Evolutionary conservation across 2,888 invertebrate species (phyloP).

Genomic region (Epinotia nisella): DNA sequence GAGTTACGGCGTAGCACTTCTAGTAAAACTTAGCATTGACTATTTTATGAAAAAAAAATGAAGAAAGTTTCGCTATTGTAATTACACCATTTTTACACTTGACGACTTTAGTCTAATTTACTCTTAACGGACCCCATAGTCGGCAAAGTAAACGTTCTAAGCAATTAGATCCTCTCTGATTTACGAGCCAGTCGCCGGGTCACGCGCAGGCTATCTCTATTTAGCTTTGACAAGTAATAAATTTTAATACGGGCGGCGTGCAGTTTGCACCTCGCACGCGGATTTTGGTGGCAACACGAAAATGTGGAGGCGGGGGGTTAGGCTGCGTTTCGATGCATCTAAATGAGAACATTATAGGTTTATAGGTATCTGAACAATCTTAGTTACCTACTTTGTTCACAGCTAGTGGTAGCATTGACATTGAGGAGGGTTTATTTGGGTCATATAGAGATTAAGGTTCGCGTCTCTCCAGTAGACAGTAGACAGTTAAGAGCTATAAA

Average conservation of each 20-base stretch:
- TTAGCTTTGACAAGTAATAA: slow-evolving; percentile 72
- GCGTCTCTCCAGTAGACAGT: no score
- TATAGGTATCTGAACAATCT: no score
- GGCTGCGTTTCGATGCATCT: not conserved
- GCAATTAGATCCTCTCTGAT: slow-evolving; percentile 82
- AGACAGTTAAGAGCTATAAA: no score
- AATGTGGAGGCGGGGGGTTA: not conserved
- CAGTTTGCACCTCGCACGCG: slow-evolving; percentile 59
- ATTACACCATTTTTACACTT: not conserved
- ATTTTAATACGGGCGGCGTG: slow-evolving; percentile 65
- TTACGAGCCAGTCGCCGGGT: slow-evolving; percentile 78
- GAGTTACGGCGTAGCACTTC: no score
- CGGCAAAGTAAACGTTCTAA: slow-evolving; percentile 72
- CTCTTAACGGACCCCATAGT: slow-evolving; percentile 49
- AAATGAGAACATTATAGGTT: not conserved
- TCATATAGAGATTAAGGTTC: no score
- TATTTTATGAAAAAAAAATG: no score
- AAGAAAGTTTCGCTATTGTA: no score
- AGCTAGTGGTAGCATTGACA: no score
- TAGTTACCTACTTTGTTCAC: no score
- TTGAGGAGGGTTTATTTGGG: no score
- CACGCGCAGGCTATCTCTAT: slow-evolving; percentile 79
- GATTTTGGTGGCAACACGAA: slow-evolving; percentile 33
- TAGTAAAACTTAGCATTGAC: no score
- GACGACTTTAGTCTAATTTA: slow-evolving; percentile 36